Percentiles rank a stretch among this genome's conserved stretches.
These are phyloP conservation scores for Ferrisia virgata DNA, from an alignment of 2,888 invertebrate genomes.

Conservation along the genomic window DNA sequence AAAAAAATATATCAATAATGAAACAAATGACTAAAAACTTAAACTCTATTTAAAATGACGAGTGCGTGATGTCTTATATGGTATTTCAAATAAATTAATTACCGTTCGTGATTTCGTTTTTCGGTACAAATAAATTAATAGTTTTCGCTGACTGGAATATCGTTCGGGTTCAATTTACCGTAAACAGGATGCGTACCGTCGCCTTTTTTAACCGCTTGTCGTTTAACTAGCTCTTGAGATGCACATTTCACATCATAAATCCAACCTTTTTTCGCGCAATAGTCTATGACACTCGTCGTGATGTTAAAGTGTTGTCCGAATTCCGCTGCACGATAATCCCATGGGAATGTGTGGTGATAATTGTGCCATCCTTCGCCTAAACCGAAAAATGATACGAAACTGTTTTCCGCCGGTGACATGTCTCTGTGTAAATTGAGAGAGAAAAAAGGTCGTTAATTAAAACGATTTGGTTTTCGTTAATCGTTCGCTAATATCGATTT, in stretches of 20 bases:
- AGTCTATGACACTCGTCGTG: slow-evolving; percentile 64
- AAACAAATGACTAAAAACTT: slow-evolving; percentile 16
- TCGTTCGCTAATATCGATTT: too few relatives aligned
- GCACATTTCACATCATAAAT: slow-evolving; percentile 64
- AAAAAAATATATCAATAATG: not conserved
- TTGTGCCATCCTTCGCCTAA: slow-evolving; percentile 60
- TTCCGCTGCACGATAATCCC: slow-evolving; percentile 59
- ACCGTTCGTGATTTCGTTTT: not conserved
- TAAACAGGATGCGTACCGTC: slow-evolving; percentile 61
- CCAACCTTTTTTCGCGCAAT: slow-evolving; percentile 60
- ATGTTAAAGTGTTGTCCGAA: slow-evolving; percentile 58
- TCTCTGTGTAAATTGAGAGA: slow-evolving; percentile 49
- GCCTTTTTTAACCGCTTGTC: slow-evolving; percentile 65
- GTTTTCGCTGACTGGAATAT: slow-evolving; percentile 49
- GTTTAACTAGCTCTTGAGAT: slow-evolving; percentile 64
- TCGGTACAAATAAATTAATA: not conserved
- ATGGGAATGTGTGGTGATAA: slow-evolving; percentile 60
- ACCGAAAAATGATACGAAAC: slow-evolving; percentile 54
- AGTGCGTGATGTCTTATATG: not conserved
- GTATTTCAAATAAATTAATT: not conserved
- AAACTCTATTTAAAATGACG: not conserved
- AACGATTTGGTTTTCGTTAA: too few relatives aligned
- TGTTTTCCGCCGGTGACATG: slow-evolving; percentile 56
- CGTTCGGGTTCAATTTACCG: slow-evolving; percentile 56
- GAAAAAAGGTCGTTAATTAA: not conserved